Evolutionary conservation across 2,113 vertebrate genomes (phyloP).

Genomic region (Alaudala cheleensis): DNA sequence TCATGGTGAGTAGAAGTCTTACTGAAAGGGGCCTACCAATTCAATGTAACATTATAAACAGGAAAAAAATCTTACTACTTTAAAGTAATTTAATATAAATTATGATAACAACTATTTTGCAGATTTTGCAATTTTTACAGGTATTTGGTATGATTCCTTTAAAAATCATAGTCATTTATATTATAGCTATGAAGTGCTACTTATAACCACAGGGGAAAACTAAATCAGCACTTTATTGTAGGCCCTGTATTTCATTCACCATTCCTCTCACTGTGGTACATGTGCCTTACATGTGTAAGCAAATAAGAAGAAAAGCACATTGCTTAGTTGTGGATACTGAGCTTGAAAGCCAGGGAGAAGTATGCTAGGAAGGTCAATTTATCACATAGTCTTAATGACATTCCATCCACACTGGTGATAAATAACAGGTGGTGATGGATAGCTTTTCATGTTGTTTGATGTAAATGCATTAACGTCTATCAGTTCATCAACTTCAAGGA

Average conservation of each 20-base stretch:
- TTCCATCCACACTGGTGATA: not conserved
- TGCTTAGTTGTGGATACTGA: not conserved
- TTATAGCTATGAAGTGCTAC: not conserved
- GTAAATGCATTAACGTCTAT: not conserved
- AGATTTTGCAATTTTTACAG: not conserved
- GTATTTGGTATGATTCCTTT: not conserved
- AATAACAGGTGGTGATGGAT: not conserved
- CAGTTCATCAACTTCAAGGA: not conserved
- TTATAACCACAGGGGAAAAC: not conserved
- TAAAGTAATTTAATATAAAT: not conserved
- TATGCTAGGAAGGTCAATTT: not conserved
- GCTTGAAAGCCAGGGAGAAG: not conserved
- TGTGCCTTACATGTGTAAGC: not conserved
- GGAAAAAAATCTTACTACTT: not conserved
- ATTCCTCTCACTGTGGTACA: not conserved
- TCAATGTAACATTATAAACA: not conserved
- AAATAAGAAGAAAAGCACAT: not conserved
- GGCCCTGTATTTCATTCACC: not conserved
- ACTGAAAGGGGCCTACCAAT: not conserved
- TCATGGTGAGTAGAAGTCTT: not conserved
- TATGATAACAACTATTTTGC: not conserved
- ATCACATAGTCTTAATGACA: not conserved
- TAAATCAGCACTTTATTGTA: not conserved
- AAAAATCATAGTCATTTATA: not conserved
- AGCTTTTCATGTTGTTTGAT: not conserved